These are phyloP conservation scores for Pseudorasbora parva DNA, from an alignment of 2,113 vertebrate genomes.

Conservation along the genomic window DNA sequence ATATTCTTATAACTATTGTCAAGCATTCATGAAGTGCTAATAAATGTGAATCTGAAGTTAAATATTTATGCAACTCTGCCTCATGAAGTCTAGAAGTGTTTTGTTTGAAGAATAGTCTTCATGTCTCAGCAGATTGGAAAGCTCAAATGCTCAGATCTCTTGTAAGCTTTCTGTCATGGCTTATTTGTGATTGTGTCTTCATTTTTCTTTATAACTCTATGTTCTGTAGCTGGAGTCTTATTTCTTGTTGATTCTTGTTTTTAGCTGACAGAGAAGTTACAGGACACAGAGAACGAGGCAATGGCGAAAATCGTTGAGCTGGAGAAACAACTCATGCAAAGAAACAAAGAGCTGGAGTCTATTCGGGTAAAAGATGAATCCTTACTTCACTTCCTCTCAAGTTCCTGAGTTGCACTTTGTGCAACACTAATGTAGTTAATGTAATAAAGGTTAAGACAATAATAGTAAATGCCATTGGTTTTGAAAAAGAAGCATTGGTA, in stretches of 20 bases:
- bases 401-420: background rate
- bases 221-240: background rate
- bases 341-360: slow-evolving; percentile 84
- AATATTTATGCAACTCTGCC: background rate
- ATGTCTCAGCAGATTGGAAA: background rate
- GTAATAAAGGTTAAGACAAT: background rate
- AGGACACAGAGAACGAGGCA: slow-evolving; percentile 95
- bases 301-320: slow-evolving; percentile 95
- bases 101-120: too few relatives aligned
- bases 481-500: background rate
- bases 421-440: background rate
- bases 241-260: slow-evolving; percentile 11
- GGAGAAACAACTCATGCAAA: slow-evolving; percentile 92
- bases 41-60: background rate
- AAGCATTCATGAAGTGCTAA: background rate
- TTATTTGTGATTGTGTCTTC: background rate
- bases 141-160: too few relatives aligned
- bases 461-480: background rate
- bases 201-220: background rate
- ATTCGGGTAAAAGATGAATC: slow-evolving; percentile 46
- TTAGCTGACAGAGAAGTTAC: slow-evolving; percentile 90
- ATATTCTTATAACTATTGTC: too few relatives aligned
- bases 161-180: background rate
- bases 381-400: background rate
- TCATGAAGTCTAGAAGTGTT: background rate